Evolutionary conservation across 2,113 vertebrate genomes (phyloP), one percentile per base, ranked within the genome.

Genomic region (Zosterops lateralis): DNA sequence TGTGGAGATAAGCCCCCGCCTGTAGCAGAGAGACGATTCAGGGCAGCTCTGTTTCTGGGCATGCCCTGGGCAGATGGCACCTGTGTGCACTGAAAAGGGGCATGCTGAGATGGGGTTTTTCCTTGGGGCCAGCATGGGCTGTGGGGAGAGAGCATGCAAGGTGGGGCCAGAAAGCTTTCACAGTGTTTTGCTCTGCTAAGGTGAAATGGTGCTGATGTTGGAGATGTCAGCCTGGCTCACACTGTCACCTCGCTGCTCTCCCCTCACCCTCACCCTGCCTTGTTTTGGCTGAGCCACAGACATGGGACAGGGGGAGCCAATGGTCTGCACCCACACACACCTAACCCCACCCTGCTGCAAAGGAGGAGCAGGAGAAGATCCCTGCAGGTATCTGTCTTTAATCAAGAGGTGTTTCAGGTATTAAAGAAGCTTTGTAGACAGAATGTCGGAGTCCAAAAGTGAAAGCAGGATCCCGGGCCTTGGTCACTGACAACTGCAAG

Each of bases 261-360:
- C 18, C 17, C 38, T 66, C 7, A 6, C 3, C 26, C 17, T 71
- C 57, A 50, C 5, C 58, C 29, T 47, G 19, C 53, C 6, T 2
- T 17, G 13, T 45, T 67, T n/a, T 45, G 19, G 4, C 28, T 34
- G 77, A 67, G 13, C 10, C 9, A 6, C 8, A 40, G 53, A 7
- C 8, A 5, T n/a, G 38, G 45, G 56, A 25, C 7, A 10, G 38
- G 29, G 60, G 45, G 21, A 81, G 22, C 10, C 32, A 51, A 1
- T 29, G 22, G 10, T n/a, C 28, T 0, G 0, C 44, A 45, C 9
- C 10, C 22, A 44, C 0, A 0, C n/a, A 21, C 29, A 21, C 9
- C 34, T 40, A 44, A 62, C 13, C 13, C 7, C 24, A 4, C 18
- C 25, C 16, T 26, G 40, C n/a, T 1, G 7, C 48, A 61, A 51